These are phyloP conservation scores for Atherinomorus stipes DNA, from an alignment of 2,113 vertebrate genomes.

Conservation along the genomic window DNA sequence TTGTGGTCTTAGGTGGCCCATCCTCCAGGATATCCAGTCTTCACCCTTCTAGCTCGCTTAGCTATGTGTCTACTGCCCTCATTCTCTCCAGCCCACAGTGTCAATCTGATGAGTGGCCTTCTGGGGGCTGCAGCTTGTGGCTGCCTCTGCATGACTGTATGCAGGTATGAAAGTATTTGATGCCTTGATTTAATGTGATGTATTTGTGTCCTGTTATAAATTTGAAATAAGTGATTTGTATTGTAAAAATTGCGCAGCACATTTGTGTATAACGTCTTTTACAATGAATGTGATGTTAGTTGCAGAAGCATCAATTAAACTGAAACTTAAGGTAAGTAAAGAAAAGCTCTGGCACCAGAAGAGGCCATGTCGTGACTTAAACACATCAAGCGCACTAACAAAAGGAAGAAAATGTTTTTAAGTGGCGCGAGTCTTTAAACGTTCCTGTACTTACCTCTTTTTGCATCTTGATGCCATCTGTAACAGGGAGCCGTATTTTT, in stretches of 20 bases:
- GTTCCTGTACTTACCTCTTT: slow-evolving; percentile 41
- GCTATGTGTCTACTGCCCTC: slow-evolving; percentile 81
- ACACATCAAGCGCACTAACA: slow-evolving; percentile 10
- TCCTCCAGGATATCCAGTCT: slow-evolving; percentile 96
- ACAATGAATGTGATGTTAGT: background rate
- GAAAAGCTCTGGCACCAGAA: background rate
- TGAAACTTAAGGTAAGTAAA: slow-evolving; percentile 12
- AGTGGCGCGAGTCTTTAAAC: slow-evolving; percentile 36
- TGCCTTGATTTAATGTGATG: background rate
- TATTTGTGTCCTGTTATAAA: background rate
- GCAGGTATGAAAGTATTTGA: slow-evolving; percentile 83
- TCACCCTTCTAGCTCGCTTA: slow-evolving; percentile 89
- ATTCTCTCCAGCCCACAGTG: slow-evolving; percentile 87
- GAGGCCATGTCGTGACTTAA: background rate
- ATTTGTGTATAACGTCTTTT: background rate
- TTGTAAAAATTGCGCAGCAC: background rate
- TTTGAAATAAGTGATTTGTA: background rate
- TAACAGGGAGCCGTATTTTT: slow-evolving; percentile 57
- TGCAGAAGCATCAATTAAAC: slow-evolving; percentile 7
- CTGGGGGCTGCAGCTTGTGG: slow-evolving; percentile 90
- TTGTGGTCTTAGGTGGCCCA: slow-evolving; percentile 89
- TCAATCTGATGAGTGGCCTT: slow-evolving; percentile 89
- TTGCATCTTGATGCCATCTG: slow-evolving; percentile 57
- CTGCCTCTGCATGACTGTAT: slow-evolving; percentile 89
- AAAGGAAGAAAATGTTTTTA: slow-evolving; percentile 9